Evolutionary conservation across 1,140 invertebrate genomes (phyloP), one percentile per base, ranked within the genome.

Genomic region (Caenorhabditis tropicalis): DNA sequence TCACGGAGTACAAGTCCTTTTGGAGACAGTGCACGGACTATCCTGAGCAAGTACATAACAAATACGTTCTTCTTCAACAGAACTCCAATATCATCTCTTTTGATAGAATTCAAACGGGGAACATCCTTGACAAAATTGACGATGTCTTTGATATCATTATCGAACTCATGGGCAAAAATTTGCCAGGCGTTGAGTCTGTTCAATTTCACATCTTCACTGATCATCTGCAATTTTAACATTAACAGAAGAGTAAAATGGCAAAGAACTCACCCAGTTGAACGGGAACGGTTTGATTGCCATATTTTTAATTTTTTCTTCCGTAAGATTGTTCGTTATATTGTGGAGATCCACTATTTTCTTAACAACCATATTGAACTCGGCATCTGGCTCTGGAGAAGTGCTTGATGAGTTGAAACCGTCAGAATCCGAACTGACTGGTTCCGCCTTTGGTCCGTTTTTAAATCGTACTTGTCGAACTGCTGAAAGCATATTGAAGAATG

Each of bases 171-270:
- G 29, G 70, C 83, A 10, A 48, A 84, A 16, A 74, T 46, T 46
- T 84, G 36, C 70, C 83, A 84, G 15, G 70, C 83, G 49, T 48
- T 48, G 15, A 84, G 29, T 27, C 65, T 33, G 9, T 46, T 48
- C 24, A 24, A 21, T 16, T 36, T 19, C 0, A 16, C 15, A 46
- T 43, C 49, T 33, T 79, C 49, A 24, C 36, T 53, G 29, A 27
- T 29, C 3, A 4, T 27, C 51, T 81, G 29, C 1, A 81, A 81
- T 31, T 3, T 19, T 5, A n/a, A 31, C 7, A 16, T 9, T 4
- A 19, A n/a, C 1, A 36, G 10, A 10, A 6, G 27, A 19, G 9
- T 33, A n/a, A 43, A 5, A n/a, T 46, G 3, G 10, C 3, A 53
- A 39, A 31, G 29, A 46, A 31, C 49, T 48, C 24, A 84, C 82